Percentiles rank a stretch among this genome's conserved stretches.
These are phyloP conservation scores for Amphipyra berbera DNA, from an alignment of 2,888 invertebrate species.

Conservation along the genomic window DNA sequence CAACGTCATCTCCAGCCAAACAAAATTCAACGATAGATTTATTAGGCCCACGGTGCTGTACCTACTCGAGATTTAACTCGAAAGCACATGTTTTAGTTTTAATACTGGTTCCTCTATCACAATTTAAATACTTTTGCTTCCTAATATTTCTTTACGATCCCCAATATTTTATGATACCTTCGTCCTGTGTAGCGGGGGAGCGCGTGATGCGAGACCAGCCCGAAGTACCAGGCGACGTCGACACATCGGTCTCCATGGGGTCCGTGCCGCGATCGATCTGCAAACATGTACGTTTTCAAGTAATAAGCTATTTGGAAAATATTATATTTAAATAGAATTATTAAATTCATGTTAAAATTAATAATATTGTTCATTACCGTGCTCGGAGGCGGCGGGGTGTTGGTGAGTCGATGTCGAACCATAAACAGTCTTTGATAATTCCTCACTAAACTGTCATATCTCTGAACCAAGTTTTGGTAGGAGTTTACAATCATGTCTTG, in stretches of 20 bases:
- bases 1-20: too few species aligned
- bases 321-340: background rate
- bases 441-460: constrained; percentile 87
- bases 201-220: constrained; percentile 57
- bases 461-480: constrained; percentile 85
- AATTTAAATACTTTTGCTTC: too few species aligned
- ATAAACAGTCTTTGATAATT: constrained; percentile 87
- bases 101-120: too few species aligned
- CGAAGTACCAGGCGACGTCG: constrained; percentile 60
- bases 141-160: too few species aligned
- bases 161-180: constrained; percentile 58
- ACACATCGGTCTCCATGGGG: constrained; percentile 91
- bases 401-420: constrained; percentile 83
- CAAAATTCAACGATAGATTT: too few species aligned
- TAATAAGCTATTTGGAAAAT: constrained; percentile 1
- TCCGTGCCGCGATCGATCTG: constrained; percentile 93
- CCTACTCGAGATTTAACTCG: too few species aligned
- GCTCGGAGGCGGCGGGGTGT: constrained; percentile 79
- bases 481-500: constrained; percentile 86
- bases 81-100: too few species aligned
- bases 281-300: constrained; percentile 16
- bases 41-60: too few species aligned
- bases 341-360: background rate
- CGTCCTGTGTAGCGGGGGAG: constrained; percentile 57
- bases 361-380: constrained; percentile 71